These are phyloP conservation scores for Clepsis dumicolana DNA, from an alignment of 2,888 invertebrate genomes.

Conservation along the genomic window DNA sequence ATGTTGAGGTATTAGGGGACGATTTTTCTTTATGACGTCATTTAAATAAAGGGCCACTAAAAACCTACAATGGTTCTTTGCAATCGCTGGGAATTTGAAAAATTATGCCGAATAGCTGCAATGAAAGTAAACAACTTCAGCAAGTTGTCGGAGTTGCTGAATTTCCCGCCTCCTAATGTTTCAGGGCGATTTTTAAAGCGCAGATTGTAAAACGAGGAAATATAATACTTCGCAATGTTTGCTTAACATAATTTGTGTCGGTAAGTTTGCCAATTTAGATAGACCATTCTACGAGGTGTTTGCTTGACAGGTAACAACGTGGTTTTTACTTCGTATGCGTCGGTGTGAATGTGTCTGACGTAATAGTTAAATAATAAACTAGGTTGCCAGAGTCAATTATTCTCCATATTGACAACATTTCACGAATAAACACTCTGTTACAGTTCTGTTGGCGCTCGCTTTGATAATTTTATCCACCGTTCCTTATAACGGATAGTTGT, in stretches of 20 bases:
- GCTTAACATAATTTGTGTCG: not conserved
- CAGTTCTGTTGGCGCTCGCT: not conserved
- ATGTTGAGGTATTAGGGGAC: conserved; percentile 74
- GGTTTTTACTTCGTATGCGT: too few relatives aligned
- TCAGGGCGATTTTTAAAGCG: not conserved
- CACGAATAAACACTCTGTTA: not conserved
- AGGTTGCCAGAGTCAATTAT: not conserved
- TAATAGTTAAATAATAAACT: not conserved
- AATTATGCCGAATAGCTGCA: conserved; percentile 46
- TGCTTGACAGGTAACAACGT: too few relatives aligned
- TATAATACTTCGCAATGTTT: not conserved
- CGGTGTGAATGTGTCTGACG: not conserved
- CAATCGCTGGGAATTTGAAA: conserved; percentile 57
- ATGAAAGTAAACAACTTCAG: conserved; percentile 26
- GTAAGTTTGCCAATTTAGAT: too few relatives aligned
- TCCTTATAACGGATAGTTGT: conserved; percentile 10
- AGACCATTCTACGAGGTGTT: too few relatives aligned
- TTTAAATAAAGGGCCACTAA: conserved; percentile 76
- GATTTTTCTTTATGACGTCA: conserved; percentile 77
- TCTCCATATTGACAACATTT: not conserved
- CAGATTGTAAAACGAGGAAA: not conserved
- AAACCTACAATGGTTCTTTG: conserved; percentile 51
- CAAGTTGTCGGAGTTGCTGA: not conserved
- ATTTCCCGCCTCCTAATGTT: conserved; percentile 1
- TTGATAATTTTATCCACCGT: not conserved